These are phyloP conservation scores for Centropyge bicolor DNA, from an alignment of 2,797 vertebrate genomes.

Conservation along the genomic window DNA sequence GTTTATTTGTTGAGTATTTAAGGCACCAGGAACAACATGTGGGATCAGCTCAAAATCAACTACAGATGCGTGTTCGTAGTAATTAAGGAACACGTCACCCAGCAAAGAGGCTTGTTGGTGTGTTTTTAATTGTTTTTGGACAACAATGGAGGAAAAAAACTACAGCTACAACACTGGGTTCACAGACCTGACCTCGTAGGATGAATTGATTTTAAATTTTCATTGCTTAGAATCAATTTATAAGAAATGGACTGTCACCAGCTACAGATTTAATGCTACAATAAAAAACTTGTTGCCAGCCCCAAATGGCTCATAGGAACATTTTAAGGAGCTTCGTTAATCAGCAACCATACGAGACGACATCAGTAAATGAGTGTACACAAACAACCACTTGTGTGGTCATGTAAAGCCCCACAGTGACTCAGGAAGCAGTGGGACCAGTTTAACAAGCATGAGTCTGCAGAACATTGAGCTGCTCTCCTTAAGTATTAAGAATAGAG, in stretches of 20 bases:
- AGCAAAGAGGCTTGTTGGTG: not conserved
- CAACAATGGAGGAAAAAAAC: too few relatives aligned
- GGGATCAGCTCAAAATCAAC: not conserved
- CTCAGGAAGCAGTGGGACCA: not conserved
- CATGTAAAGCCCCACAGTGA: not conserved
- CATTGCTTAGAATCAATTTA: too few relatives aligned
- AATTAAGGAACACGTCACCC: not conserved
- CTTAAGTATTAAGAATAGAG: too few relatives aligned
- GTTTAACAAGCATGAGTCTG: too few relatives aligned
- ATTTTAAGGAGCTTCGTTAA: not conserved
- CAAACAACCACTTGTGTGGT: not conserved
- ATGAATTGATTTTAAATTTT: not conserved
- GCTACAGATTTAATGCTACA: not conserved
- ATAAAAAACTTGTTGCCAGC: not conserved
- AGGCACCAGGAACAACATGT: not conserved
- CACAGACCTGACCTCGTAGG: not conserved
- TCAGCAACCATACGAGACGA: not conserved
- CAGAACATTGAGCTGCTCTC: too few relatives aligned
- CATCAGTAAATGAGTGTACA: not conserved
- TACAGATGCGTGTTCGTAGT: not conserved
- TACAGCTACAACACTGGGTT: not conserved
- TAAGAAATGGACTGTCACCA: too few relatives aligned
- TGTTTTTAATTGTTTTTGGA: not conserved
- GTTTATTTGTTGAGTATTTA: not conserved
- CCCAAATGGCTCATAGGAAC: not conserved